Evolutionary conservation across 1,140 invertebrate genomes (phyloP), one percentile per base, ranked within the genome.

Genomic region (Aphis gossypii): DNA sequence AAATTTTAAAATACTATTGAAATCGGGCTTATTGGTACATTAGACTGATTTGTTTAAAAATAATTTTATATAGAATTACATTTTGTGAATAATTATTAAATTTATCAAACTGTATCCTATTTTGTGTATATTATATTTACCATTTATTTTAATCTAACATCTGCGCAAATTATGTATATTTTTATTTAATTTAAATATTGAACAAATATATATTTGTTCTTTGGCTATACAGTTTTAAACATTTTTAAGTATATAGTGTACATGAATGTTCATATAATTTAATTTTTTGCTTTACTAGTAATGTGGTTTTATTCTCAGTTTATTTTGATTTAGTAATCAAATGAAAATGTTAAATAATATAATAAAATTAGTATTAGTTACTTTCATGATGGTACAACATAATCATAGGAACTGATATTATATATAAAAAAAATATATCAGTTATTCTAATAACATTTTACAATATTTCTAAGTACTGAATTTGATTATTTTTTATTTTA

Each of bases 401-500:
- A n/a, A 68, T 30, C 30, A 30, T 11, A n/a, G 8, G 30, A n/a
- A 68, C 0, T n/a, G 11, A n/a, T 68, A 30, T 51, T 51, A 51
- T 30, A 14, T 14, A 30, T 30, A 1, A 0, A 30, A 30, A 68
- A 68, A 14, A 68, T 44, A 84, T 44, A 41, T 38, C 0, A 60
- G 41, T 84, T 84, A 84, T 9, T 2, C 18, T 44, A 44, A 83
- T 38, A 38, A 46, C 20, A 87, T n/a, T 87, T 30, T 48, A 88
- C 14, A 88, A 88, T 88, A 20, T 48, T 48, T 6, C 9, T 30
- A 88, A n/a, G n/a, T 51, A 51, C 7, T 21, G 21, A 88, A 23
- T 54, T 76, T 20, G 18, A 35, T 3, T 41, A 89, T 14, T 89
- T 89, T 56, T 89, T 76, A 95, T 95, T 95, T 96, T 96, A 95